Percentiles rank a stretch among this genome's conserved stretches.
phyloP scores from a whole-genome alignment of 2,797 vertebrate species.

The Enteromius fasciolatus region DNA sequence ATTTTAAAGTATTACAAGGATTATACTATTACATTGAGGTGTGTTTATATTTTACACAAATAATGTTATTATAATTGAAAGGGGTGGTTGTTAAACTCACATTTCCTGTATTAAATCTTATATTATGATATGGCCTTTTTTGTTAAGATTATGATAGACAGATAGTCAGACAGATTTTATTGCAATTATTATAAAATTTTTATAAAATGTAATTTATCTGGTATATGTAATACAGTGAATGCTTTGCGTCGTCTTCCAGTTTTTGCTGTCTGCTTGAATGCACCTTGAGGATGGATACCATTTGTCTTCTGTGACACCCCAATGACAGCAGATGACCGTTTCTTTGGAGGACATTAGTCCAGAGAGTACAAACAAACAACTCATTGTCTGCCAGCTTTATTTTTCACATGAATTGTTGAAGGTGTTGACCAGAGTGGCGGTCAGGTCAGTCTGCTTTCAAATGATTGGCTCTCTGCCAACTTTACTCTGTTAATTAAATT shows the following conservation, averaged over 20 bases:
- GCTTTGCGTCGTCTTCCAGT: not conserved
- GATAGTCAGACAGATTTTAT: not conserved
- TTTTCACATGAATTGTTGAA: slow-evolving; percentile 67
- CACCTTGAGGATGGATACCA: not conserved
- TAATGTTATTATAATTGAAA: not conserved
- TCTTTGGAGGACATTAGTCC: slow-evolving; percentile 39
- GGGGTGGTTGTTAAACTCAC: not conserved
- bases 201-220: not conserved
- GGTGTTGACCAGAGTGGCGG: slow-evolving; percentile 79
- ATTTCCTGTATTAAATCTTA: not conserved
- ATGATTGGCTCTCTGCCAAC: slow-evolving; percentile 82
- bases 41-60: not conserved
- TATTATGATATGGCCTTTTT: not conserved
- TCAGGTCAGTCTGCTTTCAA: slow-evolving; percentile 76
- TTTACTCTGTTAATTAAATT: slow-evolving; percentile 84
- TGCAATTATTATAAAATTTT: not conserved
- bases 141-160: not conserved
- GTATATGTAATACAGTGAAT: not conserved
- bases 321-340: slow-evolving; percentile 32
- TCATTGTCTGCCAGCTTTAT: slow-evolving; percentile 56
- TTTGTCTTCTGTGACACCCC: slow-evolving; percentile 9
- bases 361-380: slow-evolving; percentile 42
- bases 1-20: not conserved
- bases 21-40: not conserved
- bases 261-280: slow-evolving; percentile 6